Evolutionary conservation across 1,140 invertebrate species (phyloP).

Genomic region (Eupristina koningsbergeri): DNA sequence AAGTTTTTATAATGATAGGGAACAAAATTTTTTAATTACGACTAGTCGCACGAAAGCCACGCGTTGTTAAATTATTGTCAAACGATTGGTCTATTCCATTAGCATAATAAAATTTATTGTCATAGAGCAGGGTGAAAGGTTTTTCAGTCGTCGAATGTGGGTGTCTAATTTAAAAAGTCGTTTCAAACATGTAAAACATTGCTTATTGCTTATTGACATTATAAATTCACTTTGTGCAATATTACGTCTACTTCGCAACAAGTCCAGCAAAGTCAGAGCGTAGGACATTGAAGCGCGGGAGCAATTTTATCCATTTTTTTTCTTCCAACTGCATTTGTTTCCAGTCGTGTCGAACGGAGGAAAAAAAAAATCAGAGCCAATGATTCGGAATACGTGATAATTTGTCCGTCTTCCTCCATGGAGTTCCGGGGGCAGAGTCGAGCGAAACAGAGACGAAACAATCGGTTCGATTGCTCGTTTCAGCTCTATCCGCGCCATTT

Average conservation of each 20-base stretch:
- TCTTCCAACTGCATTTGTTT: no score
- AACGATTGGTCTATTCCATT: not conserved
- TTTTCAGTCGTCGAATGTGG: not conserved
- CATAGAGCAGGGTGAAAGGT: not conserved
- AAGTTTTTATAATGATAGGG: no score
- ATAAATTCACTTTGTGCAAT: no score
- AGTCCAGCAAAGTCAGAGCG: no score
- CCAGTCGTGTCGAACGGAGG: not conserved
- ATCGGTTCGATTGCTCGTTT: conserved; percentile 11
- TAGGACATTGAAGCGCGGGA: no score
- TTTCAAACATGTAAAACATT: not conserved
- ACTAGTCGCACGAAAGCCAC: no score
- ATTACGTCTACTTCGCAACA: no score
- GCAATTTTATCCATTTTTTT: no score
- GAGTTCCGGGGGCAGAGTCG: no score
- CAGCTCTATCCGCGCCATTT: not conserved
- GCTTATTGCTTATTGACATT: not conserved
- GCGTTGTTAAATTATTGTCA: no score
- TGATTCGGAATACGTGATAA: not conserved
- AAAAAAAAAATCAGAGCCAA: not conserved
- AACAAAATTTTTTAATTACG: no score
- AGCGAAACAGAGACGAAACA: not conserved
- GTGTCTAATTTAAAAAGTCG: not conserved
- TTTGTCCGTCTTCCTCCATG: not conserved
- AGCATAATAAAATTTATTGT: not conserved